Percentiles rank a stretch among this genome's conserved stretches.
These are phyloP conservation scores for Aphelinus certus DNA, from an alignment of 1,140 invertebrate genomes.

Conservation along the genomic window DNA sequence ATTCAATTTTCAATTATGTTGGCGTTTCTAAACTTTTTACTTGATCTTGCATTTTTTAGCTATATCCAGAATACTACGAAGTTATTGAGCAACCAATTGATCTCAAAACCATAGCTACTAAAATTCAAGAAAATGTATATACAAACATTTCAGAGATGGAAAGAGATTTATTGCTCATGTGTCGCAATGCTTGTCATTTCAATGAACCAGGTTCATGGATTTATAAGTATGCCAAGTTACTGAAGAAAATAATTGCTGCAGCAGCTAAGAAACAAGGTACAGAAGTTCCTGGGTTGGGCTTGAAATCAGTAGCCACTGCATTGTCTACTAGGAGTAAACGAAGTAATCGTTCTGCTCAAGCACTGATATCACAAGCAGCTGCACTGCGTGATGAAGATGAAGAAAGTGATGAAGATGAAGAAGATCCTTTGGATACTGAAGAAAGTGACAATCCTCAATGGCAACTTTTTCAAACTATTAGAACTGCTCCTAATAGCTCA, in stretches of 20 bases:
- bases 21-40: not conserved
- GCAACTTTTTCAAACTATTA: slow-evolving; percentile 82
- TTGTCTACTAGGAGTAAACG: slow-evolving; percentile 66
- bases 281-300: slow-evolving; percentile 45
- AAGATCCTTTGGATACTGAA: slow-evolving; percentile 71
- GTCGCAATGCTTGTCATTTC: slow-evolving; percentile 94
- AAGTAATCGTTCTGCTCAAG: slow-evolving; percentile 62
- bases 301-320: slow-evolving; percentile 55
- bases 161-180: slow-evolving; percentile 90
- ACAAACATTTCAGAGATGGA: slow-evolving; percentile 83
- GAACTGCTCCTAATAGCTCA: slow-evolving; percentile 74
- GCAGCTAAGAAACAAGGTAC: slow-evolving; percentile 64
- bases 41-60: slow-evolving; percentile 59
- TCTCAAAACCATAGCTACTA: slow-evolving; percentile 90
- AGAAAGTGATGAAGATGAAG: slow-evolving; percentile 72
- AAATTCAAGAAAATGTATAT: slow-evolving; percentile 88
- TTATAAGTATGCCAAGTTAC: slow-evolving; percentile 92
- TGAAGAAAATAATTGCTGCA: slow-evolving; percentile 78
- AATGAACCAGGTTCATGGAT: slow-evolving; percentile 97
- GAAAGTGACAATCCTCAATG: slow-evolving; percentile 80
- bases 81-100: slow-evolving; percentile 96
- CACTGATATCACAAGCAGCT: slow-evolving; percentile 66
- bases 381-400: slow-evolving; percentile 67
- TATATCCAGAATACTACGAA: slow-evolving; percentile 97
- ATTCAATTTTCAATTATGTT: not conserved